Evolutionary conservation across 2,797 vertebrate species (phyloP).

Genomic region (Streptopelia turtur): DNA sequence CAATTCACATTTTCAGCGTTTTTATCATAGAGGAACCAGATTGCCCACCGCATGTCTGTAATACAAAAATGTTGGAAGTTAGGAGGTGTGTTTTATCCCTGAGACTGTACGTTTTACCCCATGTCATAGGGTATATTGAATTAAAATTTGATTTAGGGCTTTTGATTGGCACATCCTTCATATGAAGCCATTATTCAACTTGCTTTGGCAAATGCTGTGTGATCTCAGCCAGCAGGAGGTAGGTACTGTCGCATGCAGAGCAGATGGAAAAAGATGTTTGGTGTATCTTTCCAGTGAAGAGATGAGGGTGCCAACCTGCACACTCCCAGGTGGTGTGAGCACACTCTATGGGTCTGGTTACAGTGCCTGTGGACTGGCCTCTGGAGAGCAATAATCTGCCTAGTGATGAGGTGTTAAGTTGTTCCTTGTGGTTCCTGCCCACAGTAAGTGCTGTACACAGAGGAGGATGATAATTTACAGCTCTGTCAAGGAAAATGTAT

Average conservation of each 20-base stretch:
- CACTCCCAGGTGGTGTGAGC: not conserved
- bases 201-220: not conserved
- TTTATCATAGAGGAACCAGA: not conserved
- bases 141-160: not conserved
- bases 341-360: not conserved
- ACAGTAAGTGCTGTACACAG: not conserved
- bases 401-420: not conserved
- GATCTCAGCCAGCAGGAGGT: not conserved
- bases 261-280: not conserved
- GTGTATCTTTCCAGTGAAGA: not conserved
- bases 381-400: not conserved
- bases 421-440: not conserved
- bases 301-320: not conserved
- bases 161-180: not conserved
- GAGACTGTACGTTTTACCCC: not conserved
- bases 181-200: not conserved
- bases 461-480: not conserved
- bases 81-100: not conserved
- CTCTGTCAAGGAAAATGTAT: rapidly evolving
- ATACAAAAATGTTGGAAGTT: not conserved
- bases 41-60: not conserved
- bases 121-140: not conserved
- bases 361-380: not conserved
- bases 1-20: not conserved
- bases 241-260: not conserved